Conservation (phyloP, 2,113 vertebrate species). For the Eulacestoma nigropectus region DNA sequence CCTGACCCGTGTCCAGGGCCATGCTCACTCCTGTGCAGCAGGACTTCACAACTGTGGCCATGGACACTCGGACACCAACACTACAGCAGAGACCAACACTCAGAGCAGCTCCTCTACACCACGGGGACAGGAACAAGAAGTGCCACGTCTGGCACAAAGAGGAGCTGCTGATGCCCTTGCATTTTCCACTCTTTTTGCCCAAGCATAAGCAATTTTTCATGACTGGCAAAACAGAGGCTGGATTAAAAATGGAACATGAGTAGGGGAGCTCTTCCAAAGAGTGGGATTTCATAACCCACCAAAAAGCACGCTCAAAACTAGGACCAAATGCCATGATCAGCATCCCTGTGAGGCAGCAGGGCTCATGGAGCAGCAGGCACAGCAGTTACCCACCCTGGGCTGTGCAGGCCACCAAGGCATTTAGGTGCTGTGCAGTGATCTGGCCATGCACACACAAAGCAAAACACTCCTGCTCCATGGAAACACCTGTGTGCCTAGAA, state of each 20-base stretch:
- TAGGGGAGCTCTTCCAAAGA: neutral
- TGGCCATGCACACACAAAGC: fast-evolving
- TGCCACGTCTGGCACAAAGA: fast-evolving
- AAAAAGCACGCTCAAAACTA: neutral
- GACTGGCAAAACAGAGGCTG: neutral
- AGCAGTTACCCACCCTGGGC: neutral
- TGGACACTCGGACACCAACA: fast-evolving
- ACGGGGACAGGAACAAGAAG: fast-evolving
- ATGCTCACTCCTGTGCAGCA: fast-evolving
- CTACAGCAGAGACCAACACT: neutral
- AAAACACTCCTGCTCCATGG: fast-evolving
- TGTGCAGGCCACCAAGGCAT: neutral
- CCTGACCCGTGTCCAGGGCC: fast-evolving
- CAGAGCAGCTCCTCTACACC: neutral
- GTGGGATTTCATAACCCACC: neutral
- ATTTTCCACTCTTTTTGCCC: neutral
- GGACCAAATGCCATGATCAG: neutral
- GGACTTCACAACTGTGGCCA: fast-evolving
- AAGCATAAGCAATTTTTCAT: neutral
- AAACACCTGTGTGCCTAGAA: neutral
- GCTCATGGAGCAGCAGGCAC: neutral
- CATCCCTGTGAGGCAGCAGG: neutral
- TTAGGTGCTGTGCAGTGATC: neutral
- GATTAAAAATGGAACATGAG: neutral
- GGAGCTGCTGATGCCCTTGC: neutral